Evolutionary conservation across 2,113 vertebrate genomes (phyloP).

Genomic region (Mustela nigripes): DNA sequence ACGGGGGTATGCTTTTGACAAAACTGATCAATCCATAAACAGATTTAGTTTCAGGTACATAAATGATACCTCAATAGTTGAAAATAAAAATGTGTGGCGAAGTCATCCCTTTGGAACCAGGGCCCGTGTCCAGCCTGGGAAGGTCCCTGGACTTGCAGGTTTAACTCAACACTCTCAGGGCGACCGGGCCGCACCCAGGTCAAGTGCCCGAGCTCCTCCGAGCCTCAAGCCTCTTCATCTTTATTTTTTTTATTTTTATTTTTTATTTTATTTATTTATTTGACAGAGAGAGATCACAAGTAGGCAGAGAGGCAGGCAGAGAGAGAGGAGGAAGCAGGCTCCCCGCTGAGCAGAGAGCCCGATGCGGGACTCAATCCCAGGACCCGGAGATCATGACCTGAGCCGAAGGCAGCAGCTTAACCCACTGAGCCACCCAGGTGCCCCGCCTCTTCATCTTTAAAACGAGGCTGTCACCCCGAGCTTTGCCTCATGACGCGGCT

Average conservation of each 20-base stretch:
- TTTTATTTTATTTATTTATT: no score
- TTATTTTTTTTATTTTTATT: background rate
- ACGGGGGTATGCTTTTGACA: background rate
- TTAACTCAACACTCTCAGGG: background rate
- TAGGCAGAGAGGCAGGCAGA: no score
- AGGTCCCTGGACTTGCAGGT: background rate
- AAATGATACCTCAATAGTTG: background rate
- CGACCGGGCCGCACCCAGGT: rapidly evolving
- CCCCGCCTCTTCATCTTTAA: background rate
- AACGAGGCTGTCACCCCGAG: background rate
- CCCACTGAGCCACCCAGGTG: no score
- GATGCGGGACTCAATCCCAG: no score
- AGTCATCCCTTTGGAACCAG: background rate
- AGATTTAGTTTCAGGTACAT: background rate
- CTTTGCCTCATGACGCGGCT: background rate
- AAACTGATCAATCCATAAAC: background rate
- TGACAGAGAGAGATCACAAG: no score
- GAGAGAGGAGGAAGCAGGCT: no score
- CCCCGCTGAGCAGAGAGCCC: no score
- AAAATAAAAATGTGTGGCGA: background rate
- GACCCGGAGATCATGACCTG: no score
- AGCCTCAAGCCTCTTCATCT: background rate
- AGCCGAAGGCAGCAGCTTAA: no score
- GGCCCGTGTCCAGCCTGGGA: background rate
- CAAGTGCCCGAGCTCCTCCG: background rate